Conservation (phyloP, 2,113 vertebrate genomes). For the Micromys minutus region DNA sequence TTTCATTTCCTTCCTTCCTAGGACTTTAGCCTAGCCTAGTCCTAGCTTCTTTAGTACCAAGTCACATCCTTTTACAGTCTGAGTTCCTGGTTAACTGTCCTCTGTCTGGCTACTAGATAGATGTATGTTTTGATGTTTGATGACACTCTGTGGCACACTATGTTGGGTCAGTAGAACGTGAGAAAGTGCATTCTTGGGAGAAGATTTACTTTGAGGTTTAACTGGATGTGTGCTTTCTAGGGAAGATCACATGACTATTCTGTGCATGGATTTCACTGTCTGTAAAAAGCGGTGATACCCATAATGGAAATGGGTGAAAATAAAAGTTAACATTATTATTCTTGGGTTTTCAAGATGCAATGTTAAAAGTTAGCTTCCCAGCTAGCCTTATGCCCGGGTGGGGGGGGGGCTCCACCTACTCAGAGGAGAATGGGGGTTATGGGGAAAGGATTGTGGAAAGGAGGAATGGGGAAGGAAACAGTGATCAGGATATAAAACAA, state of each 20-base stretch:
- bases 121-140: neutral
- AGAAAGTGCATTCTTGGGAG: neutral
- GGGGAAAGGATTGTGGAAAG: too few relatives aligned
- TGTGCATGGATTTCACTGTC: neutral
- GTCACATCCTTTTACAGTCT: neutral
- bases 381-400: too few relatives aligned
- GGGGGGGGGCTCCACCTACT: too few relatives aligned
- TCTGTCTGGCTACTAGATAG: neutral
- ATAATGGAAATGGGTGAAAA: neutral
- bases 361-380: neutral
- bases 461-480: too few relatives aligned
- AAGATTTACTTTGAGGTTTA: neutral
- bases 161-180: neutral
- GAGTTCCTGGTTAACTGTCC: neutral
- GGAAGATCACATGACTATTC: neutral
- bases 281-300: neutral
- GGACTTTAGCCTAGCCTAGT: neutral
- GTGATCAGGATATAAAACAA: too few relatives aligned
- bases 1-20: neutral
- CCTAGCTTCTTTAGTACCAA: neutral
- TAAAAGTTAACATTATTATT: neutral
- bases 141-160: neutral
- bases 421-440: too few relatives aligned
- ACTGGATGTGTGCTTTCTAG: neutral
- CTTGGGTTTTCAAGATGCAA: neutral